Evolutionary conservation across 2,113 vertebrate species (phyloP).

Genomic region (Falcunculus frontatus): DNA sequence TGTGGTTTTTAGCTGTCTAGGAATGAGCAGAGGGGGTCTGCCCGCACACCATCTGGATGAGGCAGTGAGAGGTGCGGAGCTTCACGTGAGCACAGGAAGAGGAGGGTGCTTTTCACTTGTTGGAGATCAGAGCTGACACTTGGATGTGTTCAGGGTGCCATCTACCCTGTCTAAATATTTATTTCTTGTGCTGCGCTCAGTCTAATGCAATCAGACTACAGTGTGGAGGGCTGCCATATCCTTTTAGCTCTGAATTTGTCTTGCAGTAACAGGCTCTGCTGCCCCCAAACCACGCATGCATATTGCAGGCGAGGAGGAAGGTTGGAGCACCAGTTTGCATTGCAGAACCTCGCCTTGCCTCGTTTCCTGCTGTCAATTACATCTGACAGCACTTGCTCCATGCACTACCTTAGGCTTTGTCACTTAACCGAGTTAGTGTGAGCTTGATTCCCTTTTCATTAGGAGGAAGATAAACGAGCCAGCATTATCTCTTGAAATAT

Average conservation of each 20-base stretch:
- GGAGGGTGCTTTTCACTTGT: conserved; percentile 57
- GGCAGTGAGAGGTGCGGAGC: conserved; percentile 48
- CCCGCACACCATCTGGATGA: conserved; percentile 65
- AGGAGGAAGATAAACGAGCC: background rate
- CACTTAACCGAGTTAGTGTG: background rate
- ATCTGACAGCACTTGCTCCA: background rate
- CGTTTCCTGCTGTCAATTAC: background rate
- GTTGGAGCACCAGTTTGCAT: background rate
- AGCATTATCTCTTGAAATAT: background rate
- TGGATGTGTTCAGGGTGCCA: conserved; percentile 68
- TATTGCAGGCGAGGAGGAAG: background rate
- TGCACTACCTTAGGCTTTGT: background rate
- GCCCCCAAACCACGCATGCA: conserved; percentile 7
- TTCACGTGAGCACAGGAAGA: conserved; percentile 5
- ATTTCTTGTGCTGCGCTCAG: conserved; percentile 63
- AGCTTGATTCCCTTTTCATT: background rate
- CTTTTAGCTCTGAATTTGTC: conserved; percentile 69
- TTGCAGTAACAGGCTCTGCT: conserved; percentile 19
- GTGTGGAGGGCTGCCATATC: conserved; percentile 72
- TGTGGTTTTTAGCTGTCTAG: conserved; percentile 27
- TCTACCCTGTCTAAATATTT: conserved; percentile 80
- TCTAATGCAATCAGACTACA: conserved; percentile 76
- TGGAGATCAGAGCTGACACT: conserved; percentile 72
- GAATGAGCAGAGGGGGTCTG: conserved; percentile 22
- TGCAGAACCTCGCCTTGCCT: background rate